Percentiles rank a stretch among this genome's conserved stretches.
phyloP scores from a whole-genome alignment of 23 tunicate species.

The Ascidia mentula region DNA sequence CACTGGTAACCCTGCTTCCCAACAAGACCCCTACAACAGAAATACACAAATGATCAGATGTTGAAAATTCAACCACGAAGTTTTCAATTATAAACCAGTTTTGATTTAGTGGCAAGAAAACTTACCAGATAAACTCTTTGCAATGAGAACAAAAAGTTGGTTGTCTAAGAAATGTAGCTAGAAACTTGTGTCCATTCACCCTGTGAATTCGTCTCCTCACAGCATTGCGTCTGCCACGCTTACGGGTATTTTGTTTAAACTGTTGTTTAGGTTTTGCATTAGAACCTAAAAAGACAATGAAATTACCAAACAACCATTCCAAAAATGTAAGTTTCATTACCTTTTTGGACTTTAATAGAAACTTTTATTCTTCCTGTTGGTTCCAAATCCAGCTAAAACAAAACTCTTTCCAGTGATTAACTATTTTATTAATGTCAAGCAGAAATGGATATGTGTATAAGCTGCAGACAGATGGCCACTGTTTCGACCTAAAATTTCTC shows the following conservation, averaged over 20 bases:
- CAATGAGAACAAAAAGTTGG: constrained; percentile 99
- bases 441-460: neutral
- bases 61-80: neutral
- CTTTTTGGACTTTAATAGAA: constrained; percentile 64
- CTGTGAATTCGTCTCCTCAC: constrained; percentile 93
- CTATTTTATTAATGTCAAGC: no score
- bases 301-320: neutral
- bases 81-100: neutral
- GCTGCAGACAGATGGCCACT: no score
- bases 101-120: neutral
- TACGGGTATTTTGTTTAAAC: constrained; percentile 65
- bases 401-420: no score
- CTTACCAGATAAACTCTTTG: constrained; percentile 95
- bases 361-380: constrained; percentile 82
- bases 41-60: neutral
- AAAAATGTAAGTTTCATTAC: constrained; percentile 29
- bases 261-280: constrained; percentile 30
- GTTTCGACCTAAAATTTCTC: no score
- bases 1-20: constrained; percentile 98
- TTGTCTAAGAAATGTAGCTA: constrained; percentile 91
- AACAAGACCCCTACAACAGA: constrained; percentile 78
- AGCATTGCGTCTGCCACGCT: constrained; percentile 82
- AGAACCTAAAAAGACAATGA: neutral
- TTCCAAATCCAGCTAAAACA: constrained; percentile 66
- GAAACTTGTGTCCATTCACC: constrained; percentile 96